Evolutionary conservation across 1,140 invertebrate species (phyloP).

Genomic region (roundworm (Caenorhabditis elegans)): WBcel235 BX284604.4:5387501-5388000

Average conservation of each 20-base stretch:
- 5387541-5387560: conserved; percentile 78
- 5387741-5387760: conserved; percentile 72
- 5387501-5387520: conserved; percentile 91
- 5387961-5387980: too few relatives aligned
- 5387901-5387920: too few relatives aligned
- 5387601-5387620: conserved; percentile 65
- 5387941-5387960: too few relatives aligned
- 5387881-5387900: too few relatives aligned
- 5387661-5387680: conserved; percentile 78
- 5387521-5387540: conserved; percentile 91
- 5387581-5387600: conserved; percentile 63
- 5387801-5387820: conserved; percentile 82
- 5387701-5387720: conserved; percentile 73
- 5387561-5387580: conserved; percentile 63
- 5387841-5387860: too few relatives aligned
- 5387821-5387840: too few relatives aligned
- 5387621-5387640: conserved; percentile 62
- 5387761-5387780: conserved; percentile 84
- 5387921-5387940: too few relatives aligned
- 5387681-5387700: conserved; percentile 60
- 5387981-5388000: too few relatives aligned
- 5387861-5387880: too few relatives aligned
- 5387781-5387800: conserved; percentile 86
- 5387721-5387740: conserved; percentile 55
- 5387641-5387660: conserved; percentile 76